Base-by-base conservation (phyloP, 2,797 vertebrate genomes). In the Parauchenoglanis ngamensis region DNA sequence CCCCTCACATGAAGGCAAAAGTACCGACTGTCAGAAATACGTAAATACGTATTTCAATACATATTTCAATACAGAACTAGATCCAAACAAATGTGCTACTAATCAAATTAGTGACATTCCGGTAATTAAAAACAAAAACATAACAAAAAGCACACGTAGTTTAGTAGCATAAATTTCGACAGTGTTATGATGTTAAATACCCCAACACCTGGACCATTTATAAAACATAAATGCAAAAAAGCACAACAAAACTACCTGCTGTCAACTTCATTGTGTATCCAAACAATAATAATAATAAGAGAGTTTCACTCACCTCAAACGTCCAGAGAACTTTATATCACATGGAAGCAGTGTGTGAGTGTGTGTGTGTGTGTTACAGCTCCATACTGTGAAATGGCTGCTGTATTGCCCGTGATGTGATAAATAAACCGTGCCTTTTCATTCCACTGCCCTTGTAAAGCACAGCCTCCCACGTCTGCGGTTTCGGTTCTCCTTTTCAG, bases 1-100 rank as follows among this genome's bases (percentile, higher is more conserved):
- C 85, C 85, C 85, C n/a, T 86, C 76, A 21, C 57, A 85, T 68
- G 6, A 40, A 31, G 46, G 3, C 46, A 86, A 79, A 78, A 78
- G 59, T 67, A 77, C 73, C 12, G 15, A 52, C 15, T 44, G 31
- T 57, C 54, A 25, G n/a, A 61, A 61, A 10, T 23, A 35, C 3
- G 52, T 7, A 85, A 23, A 76, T 1, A 76, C 31, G 31, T 31
- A 31, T 31, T 31, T 31, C 31, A 31, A 31, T 31, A 31, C 31
- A 31, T 31, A 31, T 31, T 31, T 31, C 31, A 25, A 46, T 35
- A 4, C 70, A 73, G 12, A 75, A 49, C 21, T n/a, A 2, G 23
- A 21, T 1, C 40, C 40, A 35, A 44, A 35, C 4, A 12, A 23
- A 57, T 4, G 28, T 67, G 4, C 21, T 31, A 35, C 7, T 57